Conservation (phyloP, 2,113 vertebrate species). For the Ciconia boyciana region DNA sequence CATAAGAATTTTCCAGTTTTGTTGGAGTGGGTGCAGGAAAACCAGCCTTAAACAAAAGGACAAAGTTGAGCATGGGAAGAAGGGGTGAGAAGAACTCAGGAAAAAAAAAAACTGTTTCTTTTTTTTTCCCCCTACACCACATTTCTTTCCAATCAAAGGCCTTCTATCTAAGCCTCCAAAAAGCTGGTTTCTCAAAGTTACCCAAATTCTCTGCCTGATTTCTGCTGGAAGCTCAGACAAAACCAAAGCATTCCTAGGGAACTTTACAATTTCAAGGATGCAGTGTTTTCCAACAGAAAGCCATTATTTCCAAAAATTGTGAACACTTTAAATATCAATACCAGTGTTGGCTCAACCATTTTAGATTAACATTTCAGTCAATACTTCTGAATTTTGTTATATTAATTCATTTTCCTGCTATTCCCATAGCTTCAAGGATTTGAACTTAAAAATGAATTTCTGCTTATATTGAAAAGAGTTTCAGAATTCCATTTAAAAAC, state of each 20-base stretch:
- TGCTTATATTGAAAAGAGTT: not conserved
- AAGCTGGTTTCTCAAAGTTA: not conserved
- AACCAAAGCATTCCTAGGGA: not conserved
- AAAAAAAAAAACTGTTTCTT: not conserved
- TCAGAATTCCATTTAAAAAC: not conserved
- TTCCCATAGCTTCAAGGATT: not conserved
- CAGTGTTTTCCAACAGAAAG: not conserved
- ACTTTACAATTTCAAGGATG: not conserved
- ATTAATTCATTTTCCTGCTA: not conserved
- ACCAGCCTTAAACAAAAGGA: not conserved
- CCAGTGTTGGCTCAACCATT: not conserved
- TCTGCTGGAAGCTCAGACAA: not conserved
- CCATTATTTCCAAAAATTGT: not conserved
- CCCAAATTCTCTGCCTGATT: not conserved
- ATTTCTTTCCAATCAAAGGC: not conserved
- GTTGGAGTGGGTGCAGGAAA: not conserved
- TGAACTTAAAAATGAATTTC: not conserved
- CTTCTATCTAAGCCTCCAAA: not conserved
- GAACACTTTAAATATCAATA: not conserved
- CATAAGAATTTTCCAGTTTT: not conserved
- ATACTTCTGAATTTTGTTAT: not conserved
- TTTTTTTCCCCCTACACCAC: not conserved
- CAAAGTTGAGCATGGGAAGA: not conserved
- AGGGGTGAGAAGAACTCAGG: not conserved
- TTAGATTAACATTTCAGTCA: not conserved